These are phyloP conservation scores for Indri indri DNA, from an alignment of 2,113 vertebrate species.

Conservation along the genomic window DNA sequence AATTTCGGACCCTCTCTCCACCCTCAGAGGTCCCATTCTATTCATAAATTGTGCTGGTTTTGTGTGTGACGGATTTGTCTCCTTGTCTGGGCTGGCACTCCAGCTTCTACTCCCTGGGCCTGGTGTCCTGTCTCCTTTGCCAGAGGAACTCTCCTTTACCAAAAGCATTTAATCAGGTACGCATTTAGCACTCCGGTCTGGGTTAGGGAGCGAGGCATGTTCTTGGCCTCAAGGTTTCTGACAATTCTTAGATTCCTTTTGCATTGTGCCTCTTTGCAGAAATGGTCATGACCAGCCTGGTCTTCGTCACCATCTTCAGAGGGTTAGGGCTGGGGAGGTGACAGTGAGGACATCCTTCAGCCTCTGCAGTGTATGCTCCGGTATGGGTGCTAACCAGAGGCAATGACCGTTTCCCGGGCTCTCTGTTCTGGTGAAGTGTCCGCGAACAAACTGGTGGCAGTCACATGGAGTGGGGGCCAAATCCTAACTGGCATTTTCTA, in stretches of 20 bases:
- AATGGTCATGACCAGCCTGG: rapidly evolving
- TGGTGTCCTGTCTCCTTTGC: neutral
- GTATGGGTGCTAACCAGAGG: neutral
- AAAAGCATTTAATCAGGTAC: neutral
- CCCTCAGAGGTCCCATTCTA: neutral
- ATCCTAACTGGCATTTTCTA: neutral
- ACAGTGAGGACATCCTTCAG: rapidly evolving
- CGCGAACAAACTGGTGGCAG: neutral
- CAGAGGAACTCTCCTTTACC: neutral
- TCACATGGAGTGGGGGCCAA: neutral
- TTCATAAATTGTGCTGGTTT: neutral
- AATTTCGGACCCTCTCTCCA: neutral
- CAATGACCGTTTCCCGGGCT: neutral
- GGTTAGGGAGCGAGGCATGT: neutral
- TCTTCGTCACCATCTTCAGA: neutral
- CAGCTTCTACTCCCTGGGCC: neutral
- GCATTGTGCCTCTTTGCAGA: neutral
- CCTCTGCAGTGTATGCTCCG: neutral
- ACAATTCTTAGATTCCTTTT: neutral
- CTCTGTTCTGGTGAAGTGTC: neutral
- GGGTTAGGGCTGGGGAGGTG: neutral
- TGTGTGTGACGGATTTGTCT: neutral
- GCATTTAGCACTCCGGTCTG: neutral
- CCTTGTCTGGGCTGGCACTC: neutral
- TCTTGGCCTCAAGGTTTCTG: neutral